A percentile compares a stretch with the other conserved stretches of the same genome.
These are phyloP conservation scores for Gulo gulo DNA, from an alignment of 2,113 vertebrate genomes.

Conservation along the genomic window DNA sequence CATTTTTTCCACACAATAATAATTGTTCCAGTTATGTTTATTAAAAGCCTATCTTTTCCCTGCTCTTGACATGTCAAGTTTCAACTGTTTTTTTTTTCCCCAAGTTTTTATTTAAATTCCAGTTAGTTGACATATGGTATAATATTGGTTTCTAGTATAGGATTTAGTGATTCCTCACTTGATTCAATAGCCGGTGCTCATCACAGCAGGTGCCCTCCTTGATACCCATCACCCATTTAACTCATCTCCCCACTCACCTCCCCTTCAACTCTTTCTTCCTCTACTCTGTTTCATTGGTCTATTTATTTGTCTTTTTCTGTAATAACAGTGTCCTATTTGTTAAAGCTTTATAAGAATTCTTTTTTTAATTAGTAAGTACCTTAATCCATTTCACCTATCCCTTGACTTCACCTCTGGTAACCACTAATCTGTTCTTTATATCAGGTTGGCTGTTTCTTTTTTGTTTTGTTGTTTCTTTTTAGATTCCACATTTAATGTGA, in stretches of 20 bases:
- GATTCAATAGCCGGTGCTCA: not conserved
- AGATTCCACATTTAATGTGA: not conserved
- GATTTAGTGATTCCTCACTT: not conserved
- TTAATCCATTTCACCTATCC: not conserved
- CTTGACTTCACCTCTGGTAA: not conserved
- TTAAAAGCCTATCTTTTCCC: not conserved
- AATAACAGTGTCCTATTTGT: not conserved
- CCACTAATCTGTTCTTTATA: not conserved
- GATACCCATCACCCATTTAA: not conserved
- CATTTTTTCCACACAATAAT: not conserved
- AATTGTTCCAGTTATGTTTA: not conserved
- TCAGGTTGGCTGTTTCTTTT: not conserved
- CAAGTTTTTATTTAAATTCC: not conserved
- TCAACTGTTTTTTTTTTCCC: not conserved
- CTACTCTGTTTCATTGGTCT: not conserved
- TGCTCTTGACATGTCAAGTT: not conserved
- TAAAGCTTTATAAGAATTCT: not conserved
- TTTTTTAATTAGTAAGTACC: not conserved
- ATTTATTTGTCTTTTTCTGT: not conserved
- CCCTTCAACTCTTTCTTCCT: not conserved
- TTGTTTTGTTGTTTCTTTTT: not conserved
- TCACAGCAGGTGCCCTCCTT: not conserved
- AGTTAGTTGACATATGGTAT: not conserved
- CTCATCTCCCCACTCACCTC: not conserved
- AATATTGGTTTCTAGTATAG: not conserved